A percentile compares a stretch with the other conserved stretches of the same genome.
Conservation (phyloP, 1,140 invertebrate species). For the Anastrepha obliqua region DNA sequence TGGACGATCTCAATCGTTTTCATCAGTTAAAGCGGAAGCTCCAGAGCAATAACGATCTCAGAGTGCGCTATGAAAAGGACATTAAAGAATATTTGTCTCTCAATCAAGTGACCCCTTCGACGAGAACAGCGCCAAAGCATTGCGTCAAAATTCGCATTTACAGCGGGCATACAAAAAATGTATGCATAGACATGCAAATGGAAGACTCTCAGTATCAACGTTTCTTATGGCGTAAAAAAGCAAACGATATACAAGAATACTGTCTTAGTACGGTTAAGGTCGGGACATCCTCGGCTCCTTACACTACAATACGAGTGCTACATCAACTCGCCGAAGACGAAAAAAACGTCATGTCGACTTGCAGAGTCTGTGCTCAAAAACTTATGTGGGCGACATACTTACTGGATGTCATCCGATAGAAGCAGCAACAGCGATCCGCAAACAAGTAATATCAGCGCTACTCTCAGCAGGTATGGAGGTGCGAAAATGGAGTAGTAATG, state of each 20-base stretch:
- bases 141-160: too few relatives aligned
- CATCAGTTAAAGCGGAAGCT: neutral
- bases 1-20: too few relatives aligned
- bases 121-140: conserved; percentile 63
- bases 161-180: conserved; percentile 72
- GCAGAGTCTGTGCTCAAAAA: neutral
- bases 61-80: too few relatives aligned
- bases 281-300: conserved; percentile 61
- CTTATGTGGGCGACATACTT: neutral
- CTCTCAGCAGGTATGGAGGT: neutral
- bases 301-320: too few relatives aligned
- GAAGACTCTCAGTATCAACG: conserved; percentile 69
- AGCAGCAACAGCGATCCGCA: neutral
- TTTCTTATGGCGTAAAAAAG: conserved; percentile 71
- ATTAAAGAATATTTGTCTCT: conserved; percentile 56
- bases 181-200: conserved; percentile 71
- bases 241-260: conserved; percentile 63
- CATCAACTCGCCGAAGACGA: conserved; percentile 51
- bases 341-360: conserved; percentile 66
- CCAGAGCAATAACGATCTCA: conserved; percentile 71
- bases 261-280: conserved; percentile 72
- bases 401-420: neutral
- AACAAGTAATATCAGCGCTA: conserved; percentile 4
- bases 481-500: neutral
- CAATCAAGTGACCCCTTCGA: conserved; percentile 68